A percentile compares a stretch with the other conserved stretches of the same genome.
These are phyloP conservation scores for Leptodactylus fuscus DNA, from an alignment of 2,113 vertebrate genomes.

Conservation along the genomic window DNA sequence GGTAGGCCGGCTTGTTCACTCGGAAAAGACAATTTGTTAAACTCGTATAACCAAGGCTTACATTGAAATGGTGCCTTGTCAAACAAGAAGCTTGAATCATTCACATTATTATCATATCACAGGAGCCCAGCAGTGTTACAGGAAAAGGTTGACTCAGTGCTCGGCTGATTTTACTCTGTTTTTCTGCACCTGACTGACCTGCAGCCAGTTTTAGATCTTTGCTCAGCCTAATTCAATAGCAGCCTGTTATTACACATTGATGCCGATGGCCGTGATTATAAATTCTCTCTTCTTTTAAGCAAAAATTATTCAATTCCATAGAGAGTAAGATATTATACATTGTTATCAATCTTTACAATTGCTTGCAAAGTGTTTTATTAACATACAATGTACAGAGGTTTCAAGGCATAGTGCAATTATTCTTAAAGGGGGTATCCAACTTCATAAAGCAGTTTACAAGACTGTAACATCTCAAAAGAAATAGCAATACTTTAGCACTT, in stretches of 20 bases:
- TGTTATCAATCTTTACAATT: no score
- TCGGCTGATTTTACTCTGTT: not conserved
- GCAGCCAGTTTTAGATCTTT: not conserved
- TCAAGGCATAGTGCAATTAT: no score
- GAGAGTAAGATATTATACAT: no score
- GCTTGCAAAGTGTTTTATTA: no score
- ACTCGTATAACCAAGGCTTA: not conserved
- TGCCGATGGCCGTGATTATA: not conserved
- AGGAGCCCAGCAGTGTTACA: not conserved
- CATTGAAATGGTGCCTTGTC: slow-evolving; percentile 31
- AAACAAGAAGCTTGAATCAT: slow-evolving; percentile 19
- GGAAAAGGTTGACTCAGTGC: not conserved
- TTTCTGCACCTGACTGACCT: not conserved
- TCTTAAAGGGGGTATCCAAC: no score
- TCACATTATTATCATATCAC: slow-evolving; percentile 24
- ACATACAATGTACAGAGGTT: no score
- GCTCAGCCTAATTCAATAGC: not conserved
- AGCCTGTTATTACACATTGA: not conserved
- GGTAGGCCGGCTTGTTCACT: not conserved
- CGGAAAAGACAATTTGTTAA: not conserved
- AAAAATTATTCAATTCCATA: no score
- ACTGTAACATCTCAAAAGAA: no score
- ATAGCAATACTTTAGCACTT: no score
- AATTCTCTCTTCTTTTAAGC: not conserved
- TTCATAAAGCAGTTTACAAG: no score